Evolutionary conservation across 1,140 invertebrate species (phyloP).

Genomic region (Lucilia sericata): DNA sequence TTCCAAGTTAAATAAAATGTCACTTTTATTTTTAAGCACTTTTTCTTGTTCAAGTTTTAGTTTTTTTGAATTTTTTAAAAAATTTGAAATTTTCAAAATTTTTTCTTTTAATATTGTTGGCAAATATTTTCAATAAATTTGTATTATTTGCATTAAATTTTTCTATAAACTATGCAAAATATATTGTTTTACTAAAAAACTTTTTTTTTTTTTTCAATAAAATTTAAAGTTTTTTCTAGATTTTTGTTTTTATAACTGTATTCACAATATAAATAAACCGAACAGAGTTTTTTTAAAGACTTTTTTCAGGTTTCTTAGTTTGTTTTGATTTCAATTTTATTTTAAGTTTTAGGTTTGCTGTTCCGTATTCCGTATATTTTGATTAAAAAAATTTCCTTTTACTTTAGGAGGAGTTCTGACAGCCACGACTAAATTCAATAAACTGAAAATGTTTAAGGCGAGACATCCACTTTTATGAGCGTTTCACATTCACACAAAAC

Average conservation of each 20-base stretch:
- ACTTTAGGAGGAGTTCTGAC: conserved; percentile 27
- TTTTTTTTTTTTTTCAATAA: too few relatives aligned
- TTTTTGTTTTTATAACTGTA: neutral
- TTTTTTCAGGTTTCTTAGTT: neutral
- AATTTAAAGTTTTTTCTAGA: too few relatives aligned
- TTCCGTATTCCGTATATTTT: conserved; percentile 22
- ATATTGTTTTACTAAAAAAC: too few relatives aligned
- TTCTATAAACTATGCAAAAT: neutral
- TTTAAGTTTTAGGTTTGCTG: conserved; percentile 35
- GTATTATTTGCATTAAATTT: conserved; percentile 21
- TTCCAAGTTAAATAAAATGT: neutral
- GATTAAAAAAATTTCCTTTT: neutral
- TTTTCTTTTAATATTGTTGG: conserved; percentile 12
- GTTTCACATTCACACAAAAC: neutral
- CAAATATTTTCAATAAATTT: conserved; percentile 10
- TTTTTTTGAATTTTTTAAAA: conserved; percentile 30
- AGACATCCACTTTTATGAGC: conserved; percentile 48
- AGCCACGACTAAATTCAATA: conserved; percentile 49
- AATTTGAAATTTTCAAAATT: conserved; percentile 37
- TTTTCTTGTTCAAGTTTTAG: neutral
- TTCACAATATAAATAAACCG: conserved; percentile 15
- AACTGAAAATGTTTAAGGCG: conserved; percentile 47
- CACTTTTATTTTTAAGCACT: neutral
- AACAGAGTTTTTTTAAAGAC: neutral
- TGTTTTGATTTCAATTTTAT: conserved; percentile 17